A percentile compares a stretch with the other conserved stretches of the same genome.
Evolutionary conservation across 2,113 vertebrate species (phyloP).

Genomic region (Poeciliopsis turrubarensis): DNA sequence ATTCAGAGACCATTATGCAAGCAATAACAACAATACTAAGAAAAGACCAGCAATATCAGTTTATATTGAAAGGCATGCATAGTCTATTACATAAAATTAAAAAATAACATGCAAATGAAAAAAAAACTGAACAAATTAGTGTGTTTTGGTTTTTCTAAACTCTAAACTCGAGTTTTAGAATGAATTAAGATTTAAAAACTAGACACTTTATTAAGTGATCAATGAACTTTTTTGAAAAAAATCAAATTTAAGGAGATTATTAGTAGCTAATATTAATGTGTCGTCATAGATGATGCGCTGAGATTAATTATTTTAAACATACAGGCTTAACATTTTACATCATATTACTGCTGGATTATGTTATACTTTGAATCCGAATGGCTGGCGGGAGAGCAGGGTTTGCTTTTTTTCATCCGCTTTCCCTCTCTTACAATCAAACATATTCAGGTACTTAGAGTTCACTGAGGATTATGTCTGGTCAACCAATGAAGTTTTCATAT

Average conservation of each 20-base stretch:
- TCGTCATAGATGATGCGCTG: slow-evolving; percentile 31
- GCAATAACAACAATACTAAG: slow-evolving; percentile 1
- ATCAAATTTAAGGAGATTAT: slow-evolving; percentile 13
- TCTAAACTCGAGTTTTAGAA: neutral
- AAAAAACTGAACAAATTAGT: no score
- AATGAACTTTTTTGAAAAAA: neutral
- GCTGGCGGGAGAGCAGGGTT: slow-evolving; percentile 52
- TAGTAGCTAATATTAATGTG: slow-evolving; percentile 15
- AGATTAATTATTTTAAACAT: slow-evolving; percentile 60
- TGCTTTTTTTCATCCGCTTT: slow-evolving; percentile 46
- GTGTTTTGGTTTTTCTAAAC: neutral
- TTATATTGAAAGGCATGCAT: neutral
- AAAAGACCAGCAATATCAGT: neutral
- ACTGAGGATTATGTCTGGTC: slow-evolving; percentile 67
- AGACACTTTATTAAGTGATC: neutral
- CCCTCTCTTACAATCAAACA: slow-evolving; percentile 61
- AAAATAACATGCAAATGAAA: neutral
- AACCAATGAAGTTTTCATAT: slow-evolving; percentile 70
- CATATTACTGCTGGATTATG: slow-evolving; percentile 61
- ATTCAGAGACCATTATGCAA: slow-evolving; percentile 35
- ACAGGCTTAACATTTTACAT: slow-evolving; percentile 48
- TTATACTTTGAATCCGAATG: slow-evolving; percentile 58
- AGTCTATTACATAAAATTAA: neutral
- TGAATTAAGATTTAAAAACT: neutral
- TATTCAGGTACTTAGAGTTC: slow-evolving; percentile 75